phyloP scores from a whole-genome alignment of 2,797 vertebrate genomes.

The Anas bernieri region DNA sequence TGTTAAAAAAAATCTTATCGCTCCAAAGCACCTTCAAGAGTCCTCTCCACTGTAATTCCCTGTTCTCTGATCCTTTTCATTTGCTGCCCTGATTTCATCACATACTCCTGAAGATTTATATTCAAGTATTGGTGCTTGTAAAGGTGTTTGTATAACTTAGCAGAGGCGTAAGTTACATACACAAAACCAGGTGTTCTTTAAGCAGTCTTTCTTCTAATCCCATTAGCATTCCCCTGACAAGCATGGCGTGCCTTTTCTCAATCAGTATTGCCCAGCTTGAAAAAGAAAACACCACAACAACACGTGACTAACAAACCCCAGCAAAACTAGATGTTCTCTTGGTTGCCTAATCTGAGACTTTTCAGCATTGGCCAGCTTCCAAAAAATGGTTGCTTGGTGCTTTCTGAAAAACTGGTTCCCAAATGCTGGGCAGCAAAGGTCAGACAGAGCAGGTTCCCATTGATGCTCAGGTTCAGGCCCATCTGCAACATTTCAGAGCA shows the following conservation, averaged over 20 bases:
- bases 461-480: neutral
- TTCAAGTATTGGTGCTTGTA: neutral
- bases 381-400: neutral
- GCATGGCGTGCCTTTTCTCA: neutral
- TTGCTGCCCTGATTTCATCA: neutral
- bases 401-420: neutral
- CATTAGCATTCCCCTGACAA: neutral
- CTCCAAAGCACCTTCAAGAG: neutral
- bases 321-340: constrained; percentile 10
- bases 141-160: neutral
- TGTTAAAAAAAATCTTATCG: neutral
- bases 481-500: neutral
- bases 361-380: neutral
- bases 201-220: neutral
- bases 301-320: neutral
- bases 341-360: neutral
- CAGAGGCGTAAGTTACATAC: neutral
- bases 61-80: neutral
- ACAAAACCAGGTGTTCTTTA: neutral
- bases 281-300: neutral
- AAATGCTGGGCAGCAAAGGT: neutral
- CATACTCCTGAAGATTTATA: neutral
- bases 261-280: neutral
- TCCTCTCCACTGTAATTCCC: neutral
- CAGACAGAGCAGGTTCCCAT: neutral